A percentile compares a stretch with the other conserved stretches of the same genome.
Evolutionary conservation across 2,797 vertebrate genomes (phyloP).

Genomic region (Atherinosoma microstoma): DNA sequence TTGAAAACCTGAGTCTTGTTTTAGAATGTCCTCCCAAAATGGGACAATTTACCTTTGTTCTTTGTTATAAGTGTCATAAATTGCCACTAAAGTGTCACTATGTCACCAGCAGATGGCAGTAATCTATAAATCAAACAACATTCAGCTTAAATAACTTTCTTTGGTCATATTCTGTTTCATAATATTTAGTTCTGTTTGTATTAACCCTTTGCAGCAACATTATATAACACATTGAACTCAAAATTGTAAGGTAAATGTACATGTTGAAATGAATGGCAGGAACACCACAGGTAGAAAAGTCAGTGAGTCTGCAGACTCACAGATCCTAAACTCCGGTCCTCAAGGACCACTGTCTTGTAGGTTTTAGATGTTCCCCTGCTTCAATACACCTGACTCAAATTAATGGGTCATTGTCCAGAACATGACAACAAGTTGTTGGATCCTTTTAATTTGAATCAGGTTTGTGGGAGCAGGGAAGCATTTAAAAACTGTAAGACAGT

Average conservation of each 20-base stretch:
- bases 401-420: too few relatives aligned
- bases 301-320: background rate
- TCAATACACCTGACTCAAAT: too few relatives aligned
- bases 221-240: background rate
- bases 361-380: too few relatives aligned
- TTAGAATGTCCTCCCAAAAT: background rate
- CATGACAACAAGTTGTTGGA: too few relatives aligned
- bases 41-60: background rate
- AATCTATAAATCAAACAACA: constrained; percentile 22
- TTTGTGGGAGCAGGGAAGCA: too few relatives aligned
- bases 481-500: too few relatives aligned
- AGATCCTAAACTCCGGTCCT: too few relatives aligned
- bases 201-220: background rate
- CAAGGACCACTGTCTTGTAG: too few relatives aligned
- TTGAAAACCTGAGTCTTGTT: background rate
- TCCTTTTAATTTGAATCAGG: too few relatives aligned
- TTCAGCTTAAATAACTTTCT: background rate
- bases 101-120: constrained; percentile 57
- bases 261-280: background rate
- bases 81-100: constrained; percentile 30
- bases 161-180: background rate
- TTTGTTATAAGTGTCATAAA: too few relatives aligned
- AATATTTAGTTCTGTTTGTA: background rate
- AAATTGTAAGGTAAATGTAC: background rate
- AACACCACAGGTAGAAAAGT: background rate